Conservation (phyloP, 2,888 invertebrate genomes). For the Itoplectis maculator region DNA sequence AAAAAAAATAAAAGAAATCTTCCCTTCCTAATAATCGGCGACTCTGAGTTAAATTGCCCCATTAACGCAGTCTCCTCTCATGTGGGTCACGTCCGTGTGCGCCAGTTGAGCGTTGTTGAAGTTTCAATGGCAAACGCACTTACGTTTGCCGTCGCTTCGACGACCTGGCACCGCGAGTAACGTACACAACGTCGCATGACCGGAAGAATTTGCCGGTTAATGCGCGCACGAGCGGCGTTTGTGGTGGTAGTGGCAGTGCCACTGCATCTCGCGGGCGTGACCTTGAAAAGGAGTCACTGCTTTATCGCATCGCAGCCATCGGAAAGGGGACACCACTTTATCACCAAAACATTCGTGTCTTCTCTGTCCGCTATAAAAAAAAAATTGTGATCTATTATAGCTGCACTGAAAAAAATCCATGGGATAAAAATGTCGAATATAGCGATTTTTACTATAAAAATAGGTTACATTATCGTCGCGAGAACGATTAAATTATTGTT, state of each 20-base stretch:
- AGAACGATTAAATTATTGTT: too few species aligned
- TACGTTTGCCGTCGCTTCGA: slow-evolving; percentile 18
- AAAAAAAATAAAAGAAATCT: neutral
- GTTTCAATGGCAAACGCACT: slow-evolving; percentile 34
- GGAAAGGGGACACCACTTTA: too few species aligned
- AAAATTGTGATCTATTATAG: too few species aligned
- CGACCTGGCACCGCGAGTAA: slow-evolving; percentile 33
- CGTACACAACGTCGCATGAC: slow-evolving; percentile 55
- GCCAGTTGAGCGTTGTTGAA: slow-evolving; percentile 9
- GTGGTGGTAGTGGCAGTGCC: neutral
- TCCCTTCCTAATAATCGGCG: neutral
- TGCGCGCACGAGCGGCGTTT: slow-evolving; percentile 51
- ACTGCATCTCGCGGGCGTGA: slow-evolving; percentile 29
- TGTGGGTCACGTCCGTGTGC: slow-evolving; percentile 28
- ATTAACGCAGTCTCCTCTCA: slow-evolving; percentile 13
- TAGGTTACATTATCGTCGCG: too few species aligned
- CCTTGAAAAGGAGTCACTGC: slow-evolving; percentile 51
- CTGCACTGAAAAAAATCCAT: too few species aligned
- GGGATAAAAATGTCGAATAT: too few species aligned
- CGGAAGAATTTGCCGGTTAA: slow-evolving; percentile 62
- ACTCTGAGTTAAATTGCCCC: slow-evolving; percentile 8
- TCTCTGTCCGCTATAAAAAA: neutral
- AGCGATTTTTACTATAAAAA: too few species aligned
- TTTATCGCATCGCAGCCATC: slow-evolving; percentile 25
- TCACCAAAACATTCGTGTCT: neutral